Evolutionary conservation across 2,888 invertebrate genomes (phyloP), one percentile per base, ranked within the genome.

Genomic region (Tenthredo notha): DNA sequence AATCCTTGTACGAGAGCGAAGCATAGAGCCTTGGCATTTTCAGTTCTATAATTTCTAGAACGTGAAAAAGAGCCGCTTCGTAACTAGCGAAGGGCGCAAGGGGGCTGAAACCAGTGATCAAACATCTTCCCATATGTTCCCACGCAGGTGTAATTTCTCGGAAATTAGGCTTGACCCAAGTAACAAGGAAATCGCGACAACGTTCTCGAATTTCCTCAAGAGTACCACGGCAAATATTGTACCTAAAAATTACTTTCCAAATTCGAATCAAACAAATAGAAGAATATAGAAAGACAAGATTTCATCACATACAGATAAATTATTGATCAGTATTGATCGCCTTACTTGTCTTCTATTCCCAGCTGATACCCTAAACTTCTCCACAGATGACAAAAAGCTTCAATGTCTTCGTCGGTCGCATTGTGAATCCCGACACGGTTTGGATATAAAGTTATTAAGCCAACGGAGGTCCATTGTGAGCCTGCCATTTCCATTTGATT

Each of bases 361-460:
- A 95, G 90, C 9, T 94, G 89, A 88, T 94, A 94, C 1, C 95
- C 95, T 12, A 95, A 89, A 15, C 93, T 93, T 75, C 94, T 90
- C 95, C 95, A 95, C 47, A 94, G 91, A 86, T 95, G 94, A 40
- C 95, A 92, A 87, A 94, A 94, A 29, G 94, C 94, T 2, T 95
- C 94, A 10, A 95, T 88, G 78, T 95, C 94, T 15, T 93, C 92
- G 1, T 93, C 91, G 21, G 91, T 92, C 0, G 92, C 92, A 15
- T 91, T 87, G 43, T 91, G 90, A 3, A 92, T 88, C 0, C 94
- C 94, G 85, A 95, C 93, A 40, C 90, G 87, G n/a, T 92, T 87
- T 0, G 95, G 94, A 85, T 93, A 94, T 85, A 94, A 89, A 6
- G 95, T 87, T 1, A 94, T 86, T 7, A 94, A 87, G 0, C 94